Evolutionary conservation across 2,797 vertebrate species (phyloP).

Genomic region (Bradypodion ventrale): DNA sequence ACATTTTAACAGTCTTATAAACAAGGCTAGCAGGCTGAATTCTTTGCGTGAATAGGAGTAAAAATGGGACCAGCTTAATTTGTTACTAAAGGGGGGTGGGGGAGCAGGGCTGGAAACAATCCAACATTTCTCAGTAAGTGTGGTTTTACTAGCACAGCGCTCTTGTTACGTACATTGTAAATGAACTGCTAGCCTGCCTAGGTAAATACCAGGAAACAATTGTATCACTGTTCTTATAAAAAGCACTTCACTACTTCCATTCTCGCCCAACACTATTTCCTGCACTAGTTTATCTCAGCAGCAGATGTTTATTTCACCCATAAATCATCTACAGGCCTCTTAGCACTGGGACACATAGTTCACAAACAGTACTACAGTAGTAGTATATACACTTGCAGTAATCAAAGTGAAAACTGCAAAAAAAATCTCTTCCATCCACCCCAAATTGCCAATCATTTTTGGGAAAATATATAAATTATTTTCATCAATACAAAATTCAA

Average conservation of each 20-base stretch:
- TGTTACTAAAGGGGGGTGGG: slow-evolving; percentile 21
- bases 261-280: slow-evolving; percentile 58
- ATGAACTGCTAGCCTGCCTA: slow-evolving; percentile 60
- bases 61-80: slow-evolving; percentile 55
- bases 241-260: slow-evolving; percentile 56
- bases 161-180: slow-evolving; percentile 71
- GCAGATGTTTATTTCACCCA: slow-evolving; percentile 69
- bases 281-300: slow-evolving; percentile 56
- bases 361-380: slow-evolving; percentile 59
- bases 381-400: slow-evolving; percentile 49
- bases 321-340: slow-evolving; percentile 71
- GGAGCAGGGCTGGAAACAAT: slow-evolving; percentile 59
- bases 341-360: slow-evolving; percentile 66
- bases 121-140: slow-evolving; percentile 60
- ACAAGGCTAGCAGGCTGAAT: slow-evolving; percentile 60
- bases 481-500: background rate
- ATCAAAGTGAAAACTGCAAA: slow-evolving; percentile 66
- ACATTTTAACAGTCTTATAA: slow-evolving; percentile 72
- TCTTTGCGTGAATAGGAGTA: slow-evolving; percentile 54
- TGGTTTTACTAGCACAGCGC: slow-evolving; percentile 62
- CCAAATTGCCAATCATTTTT: slow-evolving; percentile 36
- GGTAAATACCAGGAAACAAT: slow-evolving; percentile 58
- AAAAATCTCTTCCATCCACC: slow-evolving; percentile 45
- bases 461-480: slow-evolving; percentile 17
- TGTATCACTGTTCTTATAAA: slow-evolving; percentile 56